phyloP scores from a whole-genome alignment of 1,140 invertebrate species.

The Drosophila erecta region DNA sequence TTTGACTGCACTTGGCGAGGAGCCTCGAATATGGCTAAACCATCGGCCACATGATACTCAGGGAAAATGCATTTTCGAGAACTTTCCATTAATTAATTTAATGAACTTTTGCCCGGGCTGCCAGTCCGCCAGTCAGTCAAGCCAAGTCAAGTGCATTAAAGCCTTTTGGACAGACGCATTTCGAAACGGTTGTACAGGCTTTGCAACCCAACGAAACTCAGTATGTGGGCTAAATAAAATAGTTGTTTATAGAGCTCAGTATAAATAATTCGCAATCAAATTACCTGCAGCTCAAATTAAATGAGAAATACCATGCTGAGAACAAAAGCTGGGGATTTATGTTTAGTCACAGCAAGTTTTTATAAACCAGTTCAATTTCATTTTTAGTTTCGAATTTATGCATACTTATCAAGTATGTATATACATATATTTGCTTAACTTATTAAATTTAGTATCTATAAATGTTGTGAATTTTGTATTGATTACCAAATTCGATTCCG shows the following conservation, averaged over 20 bases:
- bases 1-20: conserved; percentile 9
- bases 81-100: conserved; percentile 52
- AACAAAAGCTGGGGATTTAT: neutral
- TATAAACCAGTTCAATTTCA: neutral
- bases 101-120: conserved; percentile 32
- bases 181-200: conserved; percentile 14
- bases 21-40: conserved; percentile 14
- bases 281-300: neutral
- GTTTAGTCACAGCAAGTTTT: neutral
- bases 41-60: conserved; percentile 37
- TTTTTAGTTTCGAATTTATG: neutral
- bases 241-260: neutral
- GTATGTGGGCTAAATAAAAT: conserved; percentile 22
- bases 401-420: neutral
- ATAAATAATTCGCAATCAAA: conserved; percentile 12
- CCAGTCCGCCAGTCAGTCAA: conserved; percentile 28
- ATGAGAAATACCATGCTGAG: conserved; percentile 4
- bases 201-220: conserved; percentile 21
- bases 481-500: no score
- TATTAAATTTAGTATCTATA: no score
- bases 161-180: conserved; percentile 38
- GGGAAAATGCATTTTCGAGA: conserved; percentile 22
- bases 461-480: no score
- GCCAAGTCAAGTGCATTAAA: conserved; percentile 34
- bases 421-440: no score